Percentiles rank a stretch among this genome's conserved stretches.
phyloP scores from a whole-genome alignment of 2,113 vertebrate genomes.

The Myrmecophaga tridactyla region DNA sequence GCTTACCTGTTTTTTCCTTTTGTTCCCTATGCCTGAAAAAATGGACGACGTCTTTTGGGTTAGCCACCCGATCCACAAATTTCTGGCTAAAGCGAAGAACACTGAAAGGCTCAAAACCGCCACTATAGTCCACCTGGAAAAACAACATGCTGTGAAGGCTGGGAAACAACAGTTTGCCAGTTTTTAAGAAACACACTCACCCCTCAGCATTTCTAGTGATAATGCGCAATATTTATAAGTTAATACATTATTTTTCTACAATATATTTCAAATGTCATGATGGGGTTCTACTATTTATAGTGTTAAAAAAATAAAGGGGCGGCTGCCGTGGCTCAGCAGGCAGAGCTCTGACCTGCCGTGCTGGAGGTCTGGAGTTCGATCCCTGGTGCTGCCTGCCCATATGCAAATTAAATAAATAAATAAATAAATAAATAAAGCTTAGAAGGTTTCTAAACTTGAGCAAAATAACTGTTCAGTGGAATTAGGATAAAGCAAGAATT shows the following conservation, averaged over 20 bases:
- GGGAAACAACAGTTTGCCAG: neutral
- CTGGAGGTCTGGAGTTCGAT: no score
- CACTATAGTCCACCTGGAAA: constrained; percentile 94
- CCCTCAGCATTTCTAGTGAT: neutral
- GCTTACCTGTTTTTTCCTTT: constrained; percentile 87
- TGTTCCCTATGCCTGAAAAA: constrained; percentile 92
- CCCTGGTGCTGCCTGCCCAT: no score
- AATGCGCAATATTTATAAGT: neutral
- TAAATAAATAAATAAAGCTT: neutral
- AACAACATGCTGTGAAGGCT: neutral
- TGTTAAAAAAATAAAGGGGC: no score
- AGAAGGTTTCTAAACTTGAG: neutral
- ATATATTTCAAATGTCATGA: neutral
- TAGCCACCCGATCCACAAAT: constrained; percentile 94
- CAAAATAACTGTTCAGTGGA: neutral
- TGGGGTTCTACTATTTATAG: neutral
- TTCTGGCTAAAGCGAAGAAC: constrained; percentile 95
- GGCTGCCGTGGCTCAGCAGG: no score
- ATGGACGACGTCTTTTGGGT: constrained; percentile 96
- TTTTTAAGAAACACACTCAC: neutral
- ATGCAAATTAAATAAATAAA: no score
- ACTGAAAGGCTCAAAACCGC: constrained; percentile 95
- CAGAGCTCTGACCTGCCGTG: no score
- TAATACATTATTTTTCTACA: neutral
- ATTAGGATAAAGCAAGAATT: neutral